Evolutionary conservation across 1,140 invertebrate genomes (phyloP).

Genomic region (Drosophila neocordata): DNA sequence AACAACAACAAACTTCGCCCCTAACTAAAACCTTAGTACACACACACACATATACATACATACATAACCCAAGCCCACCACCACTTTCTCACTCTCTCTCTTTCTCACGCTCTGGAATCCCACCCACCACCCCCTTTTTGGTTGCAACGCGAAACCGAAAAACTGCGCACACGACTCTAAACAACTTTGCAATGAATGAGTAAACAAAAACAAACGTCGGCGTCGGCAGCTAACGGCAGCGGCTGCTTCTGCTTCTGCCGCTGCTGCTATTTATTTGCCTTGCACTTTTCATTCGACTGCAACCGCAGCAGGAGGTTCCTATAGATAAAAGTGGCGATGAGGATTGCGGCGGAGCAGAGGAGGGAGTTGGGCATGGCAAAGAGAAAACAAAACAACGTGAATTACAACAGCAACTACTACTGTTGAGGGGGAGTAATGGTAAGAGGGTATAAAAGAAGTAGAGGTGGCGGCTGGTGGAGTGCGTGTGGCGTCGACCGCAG

Average conservation of each 20-base stretch:
- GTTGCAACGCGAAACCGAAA: constrained; percentile 22
- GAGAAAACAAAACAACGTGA: constrained; percentile 74
- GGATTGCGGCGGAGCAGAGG: constrained; percentile 11
- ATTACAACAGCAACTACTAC: constrained; percentile 58
- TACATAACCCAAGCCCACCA: neutral
- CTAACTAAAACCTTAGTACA: constrained; percentile 10
- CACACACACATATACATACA: neutral
- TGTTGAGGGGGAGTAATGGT: constrained; percentile 15
- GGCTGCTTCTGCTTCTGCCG: constrained; percentile 39
- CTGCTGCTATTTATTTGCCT: constrained; percentile 57
- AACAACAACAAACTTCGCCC: constrained; percentile 18
- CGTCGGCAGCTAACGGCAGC: constrained; percentile 32
- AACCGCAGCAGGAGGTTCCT: constrained; percentile 26
- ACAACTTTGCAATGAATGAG: constrained; percentile 78
- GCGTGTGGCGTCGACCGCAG: constrained; percentile 57
- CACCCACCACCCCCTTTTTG: constrained; percentile 7
- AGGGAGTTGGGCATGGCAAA: constrained; percentile 20
- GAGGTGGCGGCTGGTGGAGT: constrained; percentile 31
- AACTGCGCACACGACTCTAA: constrained; percentile 69
- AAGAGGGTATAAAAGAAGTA: constrained; percentile 26
- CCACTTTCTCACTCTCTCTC: constrained; percentile 13
- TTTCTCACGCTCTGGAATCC: neutral
- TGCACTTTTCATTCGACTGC: constrained; percentile 61
- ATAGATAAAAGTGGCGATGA: neutral
- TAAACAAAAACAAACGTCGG: constrained; percentile 75